Base-by-base conservation (phyloP, 2,888 invertebrate species). In the Drosophila tripunctata region DNA sequence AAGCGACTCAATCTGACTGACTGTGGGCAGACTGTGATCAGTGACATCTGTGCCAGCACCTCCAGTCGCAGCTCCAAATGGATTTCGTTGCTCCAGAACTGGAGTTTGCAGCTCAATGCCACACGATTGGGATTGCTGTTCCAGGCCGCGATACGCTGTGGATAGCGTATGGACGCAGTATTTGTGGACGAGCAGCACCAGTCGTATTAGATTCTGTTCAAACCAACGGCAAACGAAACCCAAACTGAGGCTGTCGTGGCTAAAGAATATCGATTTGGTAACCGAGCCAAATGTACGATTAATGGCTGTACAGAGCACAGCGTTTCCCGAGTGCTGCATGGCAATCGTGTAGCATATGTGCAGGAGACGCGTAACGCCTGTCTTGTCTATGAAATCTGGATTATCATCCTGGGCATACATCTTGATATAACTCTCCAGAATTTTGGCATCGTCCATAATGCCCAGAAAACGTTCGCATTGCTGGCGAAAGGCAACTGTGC, bases 151-250 rank as follows among this genome's bases (percentile, higher is more conserved):
- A 92, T 94, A 93, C 0, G 93, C 92, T 4, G 94, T 94, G 2
- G 91, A 90, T 0, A 92, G 78, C 17, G 90, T 90, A 55, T 91
- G 92, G 3, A 92, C 87, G 50, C 90, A 90, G 77, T 79, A 95
- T 90, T 95, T 94, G 90, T 97, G 96, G 19, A 97, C 92, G 2
- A 96, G 94, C 57, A 95, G 92, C 36, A 97, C 93, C 36, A 96
- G 92, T 38, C 96, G 92, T 35, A 95, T 96, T 64, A 95, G 94
- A 92, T 97, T 95, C 69, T 95, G 94, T 82, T 94, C 94, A 19
- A 97, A 92, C 97, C 97, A 97, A 89, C 96, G 96, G 50, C 94
- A 94, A 61, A 96, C 94, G 89, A 94, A 97, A 62, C 95, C 95
- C 17, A 94, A 92, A 48, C 96, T 96, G 74, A 97, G 93, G 44